Conservation (phyloP, 2,888 invertebrate species). For the Andrena praecox region DNA sequence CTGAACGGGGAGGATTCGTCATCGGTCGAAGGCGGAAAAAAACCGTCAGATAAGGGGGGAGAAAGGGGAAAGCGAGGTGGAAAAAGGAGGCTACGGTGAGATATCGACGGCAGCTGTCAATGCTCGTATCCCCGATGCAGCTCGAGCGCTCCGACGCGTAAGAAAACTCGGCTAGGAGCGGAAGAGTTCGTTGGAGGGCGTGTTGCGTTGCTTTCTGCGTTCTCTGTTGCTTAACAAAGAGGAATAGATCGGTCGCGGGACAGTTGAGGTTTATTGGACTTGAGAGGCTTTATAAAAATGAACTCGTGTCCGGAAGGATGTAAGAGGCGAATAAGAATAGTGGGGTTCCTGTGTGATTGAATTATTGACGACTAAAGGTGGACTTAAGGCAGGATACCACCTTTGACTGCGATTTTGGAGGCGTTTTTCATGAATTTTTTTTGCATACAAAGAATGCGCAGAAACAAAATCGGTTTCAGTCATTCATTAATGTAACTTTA, state of each 20-base stretch:
- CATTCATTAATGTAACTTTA: too few species aligned
- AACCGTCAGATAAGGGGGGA: conserved; percentile 33
- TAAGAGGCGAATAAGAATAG: conserved; percentile 28
- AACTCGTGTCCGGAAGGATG: conserved; percentile 12
- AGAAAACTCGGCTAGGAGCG: background rate
- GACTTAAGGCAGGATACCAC: too few species aligned
- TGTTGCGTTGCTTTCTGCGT: background rate
- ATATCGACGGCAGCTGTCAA: conserved; percentile 53
- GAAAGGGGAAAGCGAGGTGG: conserved; percentile 25
- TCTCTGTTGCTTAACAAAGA: too few species aligned
- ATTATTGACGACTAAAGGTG: too few species aligned
- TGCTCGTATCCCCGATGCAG: conserved; percentile 4
- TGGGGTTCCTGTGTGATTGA: too few species aligned
- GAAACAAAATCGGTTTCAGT: too few species aligned
- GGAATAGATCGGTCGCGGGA: too few species aligned
- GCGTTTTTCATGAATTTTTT: too few species aligned
- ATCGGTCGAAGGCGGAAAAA: conserved; percentile 36
- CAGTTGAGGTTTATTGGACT: conserved; percentile 6
- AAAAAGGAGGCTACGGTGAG: conserved; percentile 20
- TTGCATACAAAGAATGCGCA: too few species aligned
- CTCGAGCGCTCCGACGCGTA: conserved; percentile 2
- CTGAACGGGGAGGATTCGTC: conserved; percentile 51
- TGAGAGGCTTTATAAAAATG: conserved; percentile 24
- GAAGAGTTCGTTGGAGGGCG: background rate
- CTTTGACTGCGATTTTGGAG: too few species aligned